These are phyloP conservation scores for Ciconia nigra DNA, from an alignment of 2,797 vertebrate genomes.

Conservation along the genomic window DNA sequence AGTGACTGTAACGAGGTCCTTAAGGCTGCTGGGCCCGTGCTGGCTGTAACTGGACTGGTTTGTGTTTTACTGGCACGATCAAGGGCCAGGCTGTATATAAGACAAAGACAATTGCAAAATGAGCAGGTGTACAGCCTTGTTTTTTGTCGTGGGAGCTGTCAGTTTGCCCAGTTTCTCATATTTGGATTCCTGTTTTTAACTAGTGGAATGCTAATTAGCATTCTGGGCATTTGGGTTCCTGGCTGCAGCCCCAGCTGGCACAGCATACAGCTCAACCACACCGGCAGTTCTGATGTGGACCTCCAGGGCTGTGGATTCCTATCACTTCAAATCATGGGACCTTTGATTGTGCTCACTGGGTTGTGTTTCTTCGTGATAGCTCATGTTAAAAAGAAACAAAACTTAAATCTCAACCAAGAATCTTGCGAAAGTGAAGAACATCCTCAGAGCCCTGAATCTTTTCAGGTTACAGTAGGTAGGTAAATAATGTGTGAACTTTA, in stretches of 20 bases:
- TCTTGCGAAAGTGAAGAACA: constrained; percentile 63
- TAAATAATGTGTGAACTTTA: neutral
- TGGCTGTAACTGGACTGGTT: constrained; percentile 67
- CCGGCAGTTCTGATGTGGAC: neutral
- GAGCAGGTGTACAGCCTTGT: constrained; percentile 55
- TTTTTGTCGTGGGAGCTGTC: constrained; percentile 74
- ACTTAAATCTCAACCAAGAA: constrained; percentile 56
- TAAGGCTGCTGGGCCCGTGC: constrained; percentile 71
- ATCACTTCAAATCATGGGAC: constrained; percentile 81
- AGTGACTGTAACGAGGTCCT: constrained; percentile 68
- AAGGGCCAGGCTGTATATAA: constrained; percentile 66
- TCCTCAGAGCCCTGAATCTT: constrained; percentile 50
- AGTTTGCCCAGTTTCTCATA: constrained; percentile 79
- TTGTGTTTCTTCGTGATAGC: constrained; percentile 80
- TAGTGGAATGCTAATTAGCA: constrained; percentile 78
- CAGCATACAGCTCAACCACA: constrained; percentile 57
- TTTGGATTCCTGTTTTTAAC: constrained; percentile 80
- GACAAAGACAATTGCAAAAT: constrained; percentile 50
- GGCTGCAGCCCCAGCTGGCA: constrained; percentile 66
- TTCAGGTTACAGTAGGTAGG: constrained; percentile 78
- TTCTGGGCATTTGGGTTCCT: constrained; percentile 79
- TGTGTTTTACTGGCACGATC: constrained; percentile 75
- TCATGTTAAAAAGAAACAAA: constrained; percentile 77
- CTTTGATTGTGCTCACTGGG: constrained; percentile 78
- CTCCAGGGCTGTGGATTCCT: constrained; percentile 74